Evolutionary conservation across 2,113 vertebrate genomes (phyloP).

Genomic region (Cheilinus undulatus): DNA sequence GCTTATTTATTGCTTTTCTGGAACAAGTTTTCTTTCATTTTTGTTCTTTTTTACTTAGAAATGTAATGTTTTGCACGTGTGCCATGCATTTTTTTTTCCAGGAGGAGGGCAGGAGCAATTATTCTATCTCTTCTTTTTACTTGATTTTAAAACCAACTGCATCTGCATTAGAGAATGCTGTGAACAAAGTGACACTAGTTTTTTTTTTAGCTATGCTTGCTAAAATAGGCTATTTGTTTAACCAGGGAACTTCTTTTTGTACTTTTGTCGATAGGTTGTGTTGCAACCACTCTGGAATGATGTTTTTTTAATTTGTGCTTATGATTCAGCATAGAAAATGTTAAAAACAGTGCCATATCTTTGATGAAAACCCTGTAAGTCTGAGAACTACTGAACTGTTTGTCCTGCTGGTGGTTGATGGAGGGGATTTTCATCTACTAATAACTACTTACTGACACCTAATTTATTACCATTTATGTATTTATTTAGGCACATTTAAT

Average conservation of each 20-base stretch:
- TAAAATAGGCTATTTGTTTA: conserved; percentile 82
- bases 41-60: conserved; percentile 70
- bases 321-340: conserved; percentile 75
- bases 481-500: conserved; percentile 77
- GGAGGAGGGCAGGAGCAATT: conserved; percentile 45
- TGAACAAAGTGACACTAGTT: conserved; percentile 79
- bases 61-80: conserved; percentile 83
- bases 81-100: conserved; percentile 79
- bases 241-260: conserved; percentile 73
- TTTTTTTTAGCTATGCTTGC: conserved; percentile 85
- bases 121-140: conserved; percentile 67
- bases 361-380: conserved; percentile 73
- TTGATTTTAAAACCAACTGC: conserved; percentile 77
- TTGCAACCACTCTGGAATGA: conserved; percentile 73
- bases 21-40: conserved; percentile 63
- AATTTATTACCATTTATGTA: conserved; percentile 79
- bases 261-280: conserved; percentile 74
- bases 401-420: conserved; percentile 54
- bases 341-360: conserved; percentile 82
- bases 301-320: conserved; percentile 69
- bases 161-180: conserved; percentile 83
- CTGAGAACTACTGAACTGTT: conserved; percentile 43
- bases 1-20: conserved; percentile 78
- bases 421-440: conserved; percentile 68
- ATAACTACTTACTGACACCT: conserved; percentile 68